These are phyloP conservation scores for Torymus tubicola DNA, from an alignment of 2,888 invertebrate species.

Conservation along the genomic window DNA sequence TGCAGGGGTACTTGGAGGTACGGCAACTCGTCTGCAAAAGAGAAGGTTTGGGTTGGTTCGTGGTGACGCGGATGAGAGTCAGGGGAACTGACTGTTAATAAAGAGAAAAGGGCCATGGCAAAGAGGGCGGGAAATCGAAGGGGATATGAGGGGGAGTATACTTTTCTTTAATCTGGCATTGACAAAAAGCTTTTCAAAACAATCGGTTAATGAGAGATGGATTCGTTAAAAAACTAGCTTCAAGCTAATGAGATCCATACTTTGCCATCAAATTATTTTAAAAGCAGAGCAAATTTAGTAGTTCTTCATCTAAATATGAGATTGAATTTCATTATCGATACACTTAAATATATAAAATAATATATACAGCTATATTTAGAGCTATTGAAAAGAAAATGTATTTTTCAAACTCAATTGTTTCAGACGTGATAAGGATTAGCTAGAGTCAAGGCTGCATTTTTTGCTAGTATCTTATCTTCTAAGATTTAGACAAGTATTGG, in stretches of 20 bases:
- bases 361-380: no score
- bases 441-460: no score
- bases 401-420: no score
- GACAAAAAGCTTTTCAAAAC: not conserved
- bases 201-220: no score
- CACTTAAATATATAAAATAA: no score
- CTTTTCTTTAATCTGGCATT: conserved; percentile 42
- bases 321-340: no score
- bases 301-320: not conserved
- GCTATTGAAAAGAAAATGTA: no score
- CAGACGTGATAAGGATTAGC: no score
- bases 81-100: conserved; percentile 32
- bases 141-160: conserved; percentile 31
- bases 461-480: no score
- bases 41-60: conserved; percentile 48
- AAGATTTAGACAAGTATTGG: not conserved
- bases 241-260: no score
- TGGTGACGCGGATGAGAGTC: conserved; percentile 33
- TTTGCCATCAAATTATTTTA: not conserved
- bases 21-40: conserved; percentile 87
- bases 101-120: not conserved
- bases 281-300: conserved; percentile 6
- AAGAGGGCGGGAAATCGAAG: conserved; percentile 4
- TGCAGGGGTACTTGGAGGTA: conserved; percentile 95
- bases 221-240: no score